Percentiles rank a stretch among this genome's conserved stretches.
phyloP scores from a whole-genome alignment of 2,888 invertebrate species.

The Mythimna pallens region DNA sequence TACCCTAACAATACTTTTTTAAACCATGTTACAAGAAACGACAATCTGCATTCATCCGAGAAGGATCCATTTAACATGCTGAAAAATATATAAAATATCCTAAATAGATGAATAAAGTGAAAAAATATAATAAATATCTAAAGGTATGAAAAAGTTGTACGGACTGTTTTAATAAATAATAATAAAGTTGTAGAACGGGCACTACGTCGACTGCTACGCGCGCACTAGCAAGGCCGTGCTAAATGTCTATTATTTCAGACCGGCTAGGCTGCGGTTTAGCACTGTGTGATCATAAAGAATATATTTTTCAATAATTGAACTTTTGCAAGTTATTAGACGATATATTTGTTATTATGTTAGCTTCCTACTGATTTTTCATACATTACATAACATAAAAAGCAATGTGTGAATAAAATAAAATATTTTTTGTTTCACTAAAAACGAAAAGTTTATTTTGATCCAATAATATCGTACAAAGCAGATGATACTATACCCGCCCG shows the following conservation, averaged over 20 bases:
- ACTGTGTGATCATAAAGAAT: not conserved
- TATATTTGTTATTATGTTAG: too few relatives aligned
- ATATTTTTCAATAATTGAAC: not conserved
- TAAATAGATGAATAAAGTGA: not conserved
- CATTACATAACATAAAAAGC: too few relatives aligned
- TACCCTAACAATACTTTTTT: too few relatives aligned
- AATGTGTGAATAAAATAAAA: too few relatives aligned
- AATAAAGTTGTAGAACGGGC: slow-evolving; percentile 19
- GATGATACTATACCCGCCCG: too few relatives aligned
- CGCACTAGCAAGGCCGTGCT: slow-evolving; percentile 11
- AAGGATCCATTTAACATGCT: not conserved
- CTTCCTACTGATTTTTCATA: too few relatives aligned
- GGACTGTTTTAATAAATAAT: slow-evolving; percentile 17
- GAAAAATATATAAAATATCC: too few relatives aligned
- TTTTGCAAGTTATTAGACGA: too few relatives aligned
- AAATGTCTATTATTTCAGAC: slow-evolving; percentile 14
- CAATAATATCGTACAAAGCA: too few relatives aligned
- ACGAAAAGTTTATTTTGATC: too few relatives aligned
- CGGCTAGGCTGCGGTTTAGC: slow-evolving; percentile 5
- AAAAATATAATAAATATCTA: not conserved
- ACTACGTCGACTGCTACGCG: not conserved
- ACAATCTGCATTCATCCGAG: not conserved
- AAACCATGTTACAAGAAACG: not conserved
- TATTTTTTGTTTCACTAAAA: too few relatives aligned
- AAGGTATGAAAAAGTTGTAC: not conserved